These are phyloP conservation scores for Coenonympha glycerion DNA, from an alignment of 2,888 invertebrate genomes.

Conservation along the genomic window DNA sequence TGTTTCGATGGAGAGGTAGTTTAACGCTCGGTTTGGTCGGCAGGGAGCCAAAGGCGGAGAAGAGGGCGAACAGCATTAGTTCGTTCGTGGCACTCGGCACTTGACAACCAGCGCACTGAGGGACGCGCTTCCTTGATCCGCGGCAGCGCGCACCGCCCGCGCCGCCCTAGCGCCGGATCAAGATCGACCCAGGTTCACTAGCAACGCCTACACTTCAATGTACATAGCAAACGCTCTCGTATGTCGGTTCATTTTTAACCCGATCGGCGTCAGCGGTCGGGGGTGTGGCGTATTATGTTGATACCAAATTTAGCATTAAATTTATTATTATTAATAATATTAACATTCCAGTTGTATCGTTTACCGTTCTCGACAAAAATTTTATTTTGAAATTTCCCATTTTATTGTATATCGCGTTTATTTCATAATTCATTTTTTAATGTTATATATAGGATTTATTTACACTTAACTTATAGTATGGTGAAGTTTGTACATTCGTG, in stretches of 20 bases:
- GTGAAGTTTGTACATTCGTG: constrained; percentile 61
- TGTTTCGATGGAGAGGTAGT: too few species aligned
- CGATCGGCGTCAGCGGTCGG: constrained; percentile 46
- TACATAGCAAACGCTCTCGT: constrained; percentile 41
- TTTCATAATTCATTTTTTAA: constrained; percentile 62
- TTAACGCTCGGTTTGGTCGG: constrained; percentile 25
- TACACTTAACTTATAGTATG: constrained; percentile 69
- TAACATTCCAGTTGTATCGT: constrained; percentile 73
- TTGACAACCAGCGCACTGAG: constrained; percentile 80
- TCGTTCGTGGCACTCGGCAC: constrained; percentile 84
- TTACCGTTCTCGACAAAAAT: constrained; percentile 60
- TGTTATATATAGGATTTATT: constrained; percentile 73
- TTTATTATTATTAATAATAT: constrained; percentile 59
- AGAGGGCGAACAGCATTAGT: constrained; percentile 91
- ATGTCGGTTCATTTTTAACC: constrained; percentile 47
- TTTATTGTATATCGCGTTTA: constrained; percentile 56
- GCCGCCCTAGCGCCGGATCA: constrained; percentile 45
- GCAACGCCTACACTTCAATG: constrained; percentile 28
- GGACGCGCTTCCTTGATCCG: constrained; percentile 67
- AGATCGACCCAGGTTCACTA: constrained; percentile 37
- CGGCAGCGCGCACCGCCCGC: constrained; percentile 46
- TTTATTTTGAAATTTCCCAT: constrained; percentile 57
- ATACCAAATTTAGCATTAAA: constrained; percentile 69
- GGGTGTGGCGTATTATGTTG: constrained; percentile 63
- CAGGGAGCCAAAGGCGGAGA: constrained; percentile 89